Evolutionary conservation across 2,888 invertebrate species (phyloP), one percentile per base, ranked within the genome.

Genomic region (Bruchidius siliquastri): DNA sequence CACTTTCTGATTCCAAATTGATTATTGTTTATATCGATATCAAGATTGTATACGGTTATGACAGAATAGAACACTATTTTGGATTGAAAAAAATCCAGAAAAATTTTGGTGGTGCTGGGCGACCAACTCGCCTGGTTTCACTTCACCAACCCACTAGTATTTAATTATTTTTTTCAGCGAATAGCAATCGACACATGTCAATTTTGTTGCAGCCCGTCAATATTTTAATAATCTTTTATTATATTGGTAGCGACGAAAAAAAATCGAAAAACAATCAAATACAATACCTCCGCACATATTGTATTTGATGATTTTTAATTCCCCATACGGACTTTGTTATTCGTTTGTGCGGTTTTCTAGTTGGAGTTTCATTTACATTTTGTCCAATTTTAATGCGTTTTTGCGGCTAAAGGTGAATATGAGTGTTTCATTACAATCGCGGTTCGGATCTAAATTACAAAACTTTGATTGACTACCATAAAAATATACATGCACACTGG

Each of bases 301-400:
- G 73, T 74, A 69, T 75, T 74, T 77, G 77, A 79, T 76, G 77
- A 79, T 80, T 80, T 79, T 75, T 74, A 76, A 76, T 75, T 76
- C 74, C 72, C 75, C 71, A 69, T 30, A 74, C 72, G 75, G 77
- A 78, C 80, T 81, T 81, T 81, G 82, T 81, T 81, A 81, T 81
- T 82, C 81, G 81, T 81, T 82, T 81, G 80, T 82, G 84, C 77
- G 83, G 83, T 82, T 81, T 81, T 80, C 79, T 81, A 81, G 81
- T 82, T 80, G 82, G 82, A 84, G 83, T 83, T 84, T 84, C 83
- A 83, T 84, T 84, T 82, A 80, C 82, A 83, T 84, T 83, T 71
- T 82, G 83, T 81, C 81, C 82, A 80, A 82, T 83, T 84, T 84
- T 84, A 84, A 84, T 84, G 83, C 80, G 83, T 84, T 84, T 84